These are phyloP conservation scores for Cromileptes altivelis DNA, from an alignment of 2,113 vertebrate genomes.

Conservation along the genomic window DNA sequence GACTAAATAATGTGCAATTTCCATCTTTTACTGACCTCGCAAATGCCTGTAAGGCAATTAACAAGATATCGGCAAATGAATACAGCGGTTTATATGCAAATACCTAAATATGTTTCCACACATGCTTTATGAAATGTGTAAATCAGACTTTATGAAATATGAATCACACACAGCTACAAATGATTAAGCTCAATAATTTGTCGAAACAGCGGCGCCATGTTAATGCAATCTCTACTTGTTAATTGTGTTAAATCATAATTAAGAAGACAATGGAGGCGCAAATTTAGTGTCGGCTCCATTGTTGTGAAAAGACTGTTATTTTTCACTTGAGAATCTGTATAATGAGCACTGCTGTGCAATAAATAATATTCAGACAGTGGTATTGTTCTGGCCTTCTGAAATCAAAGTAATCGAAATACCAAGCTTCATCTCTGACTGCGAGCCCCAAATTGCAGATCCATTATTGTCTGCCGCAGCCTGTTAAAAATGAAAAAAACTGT, in stretches of 20 bases:
- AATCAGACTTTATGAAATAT: constrained; percentile 45
- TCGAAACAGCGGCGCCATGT: constrained; percentile 20
- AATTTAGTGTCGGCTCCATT: constrained; percentile 45
- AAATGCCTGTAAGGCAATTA: neutral
- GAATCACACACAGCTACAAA: constrained; percentile 22
- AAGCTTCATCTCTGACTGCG: constrained; percentile 55
- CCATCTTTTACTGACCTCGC: neutral
- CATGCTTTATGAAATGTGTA: constrained; percentile 26
- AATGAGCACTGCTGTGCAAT: constrained; percentile 63
- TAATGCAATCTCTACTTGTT: constrained; percentile 54
- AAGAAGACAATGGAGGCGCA: constrained; percentile 48
- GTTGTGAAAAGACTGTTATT: constrained; percentile 61
- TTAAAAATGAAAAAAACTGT: constrained; percentile 29
- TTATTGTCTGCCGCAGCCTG: constrained; percentile 40
- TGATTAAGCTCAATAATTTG: constrained; percentile 51
- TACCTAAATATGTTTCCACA: constrained; percentile 4
- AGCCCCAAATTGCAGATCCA: constrained; percentile 44
- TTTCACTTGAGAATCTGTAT: constrained; percentile 60
- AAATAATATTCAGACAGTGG: constrained; percentile 66
- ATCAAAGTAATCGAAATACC: constrained; percentile 68
- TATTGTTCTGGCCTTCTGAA: constrained; percentile 66
- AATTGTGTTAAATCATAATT: constrained; percentile 69
- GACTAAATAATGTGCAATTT: neutral
- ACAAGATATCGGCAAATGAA: neutral
- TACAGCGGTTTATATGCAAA: constrained; percentile 11